Conservation (phyloP, 1,140 invertebrate species). For the Drosophila guanche region DNA sequence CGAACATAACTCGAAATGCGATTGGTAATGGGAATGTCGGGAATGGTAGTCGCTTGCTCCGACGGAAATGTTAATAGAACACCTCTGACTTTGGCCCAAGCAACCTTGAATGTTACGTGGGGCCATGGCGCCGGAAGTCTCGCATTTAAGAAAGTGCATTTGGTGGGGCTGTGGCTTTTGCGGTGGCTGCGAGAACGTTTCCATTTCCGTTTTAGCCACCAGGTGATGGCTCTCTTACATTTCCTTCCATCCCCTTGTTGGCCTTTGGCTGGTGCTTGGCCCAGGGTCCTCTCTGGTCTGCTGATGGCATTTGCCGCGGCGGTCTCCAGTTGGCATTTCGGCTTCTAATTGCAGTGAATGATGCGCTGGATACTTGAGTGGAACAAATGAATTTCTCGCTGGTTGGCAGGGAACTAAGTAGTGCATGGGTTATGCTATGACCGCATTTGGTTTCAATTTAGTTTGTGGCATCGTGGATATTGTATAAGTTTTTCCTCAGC, state of each 20-base stretch:
- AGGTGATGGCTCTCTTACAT: slow-evolving; percentile 1
- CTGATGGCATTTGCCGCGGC: too few species aligned
- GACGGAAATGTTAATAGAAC: slow-evolving; percentile 12
- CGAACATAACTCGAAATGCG: slow-evolving; percentile 61
- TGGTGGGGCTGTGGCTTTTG: slow-evolving; percentile 15
- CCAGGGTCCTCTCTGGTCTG: too few species aligned
- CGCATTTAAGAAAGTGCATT: slow-evolving; percentile 31
- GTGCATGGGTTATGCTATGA: slow-evolving; percentile 1
- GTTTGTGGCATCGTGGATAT: slow-evolving; percentile 13
- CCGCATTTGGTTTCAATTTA: slow-evolving; percentile 15
- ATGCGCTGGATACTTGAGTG: too few species aligned
- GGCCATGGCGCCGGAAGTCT: slow-evolving; percentile 30
- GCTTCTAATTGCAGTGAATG: slow-evolving; percentile 10
- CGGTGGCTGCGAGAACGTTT: slow-evolving; percentile 22
- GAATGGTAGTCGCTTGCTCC: slow-evolving; percentile 14
- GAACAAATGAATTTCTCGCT: slow-evolving; percentile 13
- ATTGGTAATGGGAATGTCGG: slow-evolving; percentile 19
- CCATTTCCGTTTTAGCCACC: slow-evolving; percentile 28
- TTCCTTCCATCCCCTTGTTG: too few species aligned
- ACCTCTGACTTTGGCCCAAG: slow-evolving; percentile 1
- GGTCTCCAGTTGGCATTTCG: slow-evolving; percentile 6
- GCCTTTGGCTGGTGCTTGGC: too few species aligned
- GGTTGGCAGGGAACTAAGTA: slow-evolving; percentile 9
- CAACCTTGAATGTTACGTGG: slow-evolving; percentile 42
- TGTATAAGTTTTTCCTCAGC: slow-evolving; percentile 17